These are phyloP conservation scores for Columba guinea DNA, from an alignment of 2,797 vertebrate species.

Conservation along the genomic window DNA sequence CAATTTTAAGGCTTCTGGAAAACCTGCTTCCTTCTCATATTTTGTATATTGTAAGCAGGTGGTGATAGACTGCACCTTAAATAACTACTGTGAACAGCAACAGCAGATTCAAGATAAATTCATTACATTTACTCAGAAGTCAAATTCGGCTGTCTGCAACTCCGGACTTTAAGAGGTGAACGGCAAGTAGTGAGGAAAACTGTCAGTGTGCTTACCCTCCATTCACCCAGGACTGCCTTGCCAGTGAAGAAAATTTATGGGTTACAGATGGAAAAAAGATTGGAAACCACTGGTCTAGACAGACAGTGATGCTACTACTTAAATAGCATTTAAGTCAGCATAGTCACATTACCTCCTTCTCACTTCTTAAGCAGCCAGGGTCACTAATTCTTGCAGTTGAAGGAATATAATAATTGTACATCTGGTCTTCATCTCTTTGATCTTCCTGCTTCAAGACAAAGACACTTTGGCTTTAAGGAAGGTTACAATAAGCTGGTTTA, in stretches of 20 bases:
- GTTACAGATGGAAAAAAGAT: background rate
- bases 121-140: background rate
- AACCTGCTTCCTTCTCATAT: background rate
- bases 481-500: background rate
- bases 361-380: background rate
- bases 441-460: background rate
- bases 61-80: background rate
- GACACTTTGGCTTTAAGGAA: background rate
- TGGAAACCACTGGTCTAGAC: background rate
- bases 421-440: background rate
- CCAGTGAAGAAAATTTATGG: background rate
- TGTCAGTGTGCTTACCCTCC: background rate
- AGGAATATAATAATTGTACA: background rate
- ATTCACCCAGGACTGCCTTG: background rate
- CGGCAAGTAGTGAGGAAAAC: background rate
- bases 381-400: background rate
- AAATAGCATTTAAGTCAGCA: background rate
- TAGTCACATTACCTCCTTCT: background rate
- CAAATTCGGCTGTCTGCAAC: background rate
- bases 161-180: background rate
- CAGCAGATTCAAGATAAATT: background rate
- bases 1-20: background rate
- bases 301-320: background rate
- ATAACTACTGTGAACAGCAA: background rate
- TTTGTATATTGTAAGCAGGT: background rate